Evolutionary conservation across 92 coral and sea anemone genomes (phyloP).

Genomic region (Zoanthus sociatus): DNA sequence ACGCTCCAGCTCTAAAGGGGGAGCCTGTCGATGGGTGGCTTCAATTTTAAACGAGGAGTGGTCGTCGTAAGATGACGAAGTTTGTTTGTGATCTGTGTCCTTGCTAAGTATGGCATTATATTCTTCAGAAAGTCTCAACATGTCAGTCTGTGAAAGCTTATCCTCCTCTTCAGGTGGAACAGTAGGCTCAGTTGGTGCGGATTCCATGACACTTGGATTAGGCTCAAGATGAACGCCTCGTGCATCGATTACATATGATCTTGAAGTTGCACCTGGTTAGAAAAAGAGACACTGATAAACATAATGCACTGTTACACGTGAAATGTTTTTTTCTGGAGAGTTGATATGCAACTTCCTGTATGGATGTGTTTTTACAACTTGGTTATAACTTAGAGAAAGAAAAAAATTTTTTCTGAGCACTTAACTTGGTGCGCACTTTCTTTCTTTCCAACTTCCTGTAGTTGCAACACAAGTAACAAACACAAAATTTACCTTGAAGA

Average conservation of each 20-base stretch:
- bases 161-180: constrained; percentile 1
- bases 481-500: too few relatives aligned
- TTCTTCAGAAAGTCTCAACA: constrained; percentile 8
- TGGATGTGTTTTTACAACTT: too few relatives aligned
- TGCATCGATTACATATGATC: constrained; percentile 37
- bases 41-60: constrained; percentile 47
- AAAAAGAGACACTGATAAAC: not conserved
- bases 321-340: too few relatives aligned
- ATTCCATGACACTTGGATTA: not conserved
- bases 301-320: too few relatives aligned
- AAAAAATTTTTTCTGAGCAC: too few relatives aligned
- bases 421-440: too few relatives aligned
- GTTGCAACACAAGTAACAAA: too few relatives aligned
- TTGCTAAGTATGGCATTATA: constrained; percentile 21
- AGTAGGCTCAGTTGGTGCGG: not conserved
- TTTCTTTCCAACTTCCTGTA: too few relatives aligned
- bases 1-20: constrained; percentile 71
- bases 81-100: constrained; percentile 15
- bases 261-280: constrained; percentile 29
- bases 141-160: not conserved
- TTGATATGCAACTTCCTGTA: too few relatives aligned
- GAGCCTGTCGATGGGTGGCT: constrained; percentile 31
- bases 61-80: constrained; percentile 47
- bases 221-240: constrained; percentile 32
- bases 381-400: too few relatives aligned